phyloP scores from a whole-genome alignment of 2,113 vertebrate species.

The Lipophrys pholis region DNA sequence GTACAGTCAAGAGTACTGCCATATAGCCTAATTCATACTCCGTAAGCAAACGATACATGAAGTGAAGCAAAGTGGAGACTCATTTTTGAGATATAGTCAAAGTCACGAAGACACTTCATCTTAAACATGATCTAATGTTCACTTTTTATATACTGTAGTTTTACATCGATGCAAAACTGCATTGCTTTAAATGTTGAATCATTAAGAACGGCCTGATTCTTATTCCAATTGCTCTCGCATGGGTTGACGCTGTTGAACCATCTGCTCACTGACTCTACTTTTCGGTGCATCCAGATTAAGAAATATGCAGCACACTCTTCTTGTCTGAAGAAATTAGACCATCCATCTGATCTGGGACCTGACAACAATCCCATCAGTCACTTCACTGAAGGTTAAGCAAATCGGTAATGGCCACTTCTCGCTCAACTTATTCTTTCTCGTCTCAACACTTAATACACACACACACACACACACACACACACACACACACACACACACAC shows the following conservation, averaged over 20 bases:
- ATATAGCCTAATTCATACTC: no score
- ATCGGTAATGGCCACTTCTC: constrained; percentile 10
- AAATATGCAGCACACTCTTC: constrained; percentile 27
- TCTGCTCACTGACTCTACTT: constrained; percentile 48
- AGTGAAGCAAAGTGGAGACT: no score
- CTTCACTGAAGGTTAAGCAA: constrained; percentile 22
- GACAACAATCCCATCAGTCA: constrained; percentile 5
- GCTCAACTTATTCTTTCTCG: not conserved
- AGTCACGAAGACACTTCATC: no score
- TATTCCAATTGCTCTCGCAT: constrained; percentile 43
- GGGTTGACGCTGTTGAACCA: constrained; percentile 52
- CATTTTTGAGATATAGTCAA: no score
- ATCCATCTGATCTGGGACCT: constrained; percentile 34
- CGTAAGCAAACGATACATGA: no score
- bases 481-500: not conserved
- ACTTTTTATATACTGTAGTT: not conserved
- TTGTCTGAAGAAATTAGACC: constrained; percentile 43
- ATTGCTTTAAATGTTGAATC: constrained; percentile 18
- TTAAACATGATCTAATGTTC: no score
- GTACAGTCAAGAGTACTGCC: no score
- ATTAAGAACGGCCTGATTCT: constrained; percentile 6
- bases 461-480: not conserved
- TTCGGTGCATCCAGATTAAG: constrained; percentile 25
- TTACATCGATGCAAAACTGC: not conserved
- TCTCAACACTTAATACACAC: not conserved